Conservation (phyloP, 2,797 vertebrate species). For the Myoxocephalus aenaeus region DNA sequence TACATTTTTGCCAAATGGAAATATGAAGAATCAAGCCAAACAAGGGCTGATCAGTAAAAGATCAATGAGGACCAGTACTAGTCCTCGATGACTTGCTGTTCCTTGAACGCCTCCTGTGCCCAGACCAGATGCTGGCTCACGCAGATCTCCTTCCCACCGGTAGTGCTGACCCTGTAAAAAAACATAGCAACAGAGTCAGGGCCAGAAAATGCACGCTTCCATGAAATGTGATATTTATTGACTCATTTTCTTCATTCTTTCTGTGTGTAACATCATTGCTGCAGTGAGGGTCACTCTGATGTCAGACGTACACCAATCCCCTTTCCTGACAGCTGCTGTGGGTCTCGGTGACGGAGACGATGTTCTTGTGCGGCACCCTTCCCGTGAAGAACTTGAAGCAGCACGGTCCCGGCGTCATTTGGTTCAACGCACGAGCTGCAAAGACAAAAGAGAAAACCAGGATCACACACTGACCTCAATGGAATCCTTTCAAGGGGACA, state of each 20-base stretch:
- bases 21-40: constrained; percentile 9
- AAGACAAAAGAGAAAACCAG: background rate
- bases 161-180: constrained; percentile 22
- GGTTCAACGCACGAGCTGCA: background rate
- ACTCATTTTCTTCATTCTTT: background rate
- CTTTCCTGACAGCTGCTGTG: accelerated
- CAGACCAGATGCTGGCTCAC: background rate
- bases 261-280: background rate
- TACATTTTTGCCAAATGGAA: background rate
- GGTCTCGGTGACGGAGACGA: constrained; percentile 13
- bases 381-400: constrained; percentile 28
- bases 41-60: background rate
- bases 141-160: background rate
- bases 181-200: background rate
- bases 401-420: constrained; percentile 5
- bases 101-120: background rate
- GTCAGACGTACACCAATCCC: constrained; percentile 24
- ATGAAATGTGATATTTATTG: background rate
- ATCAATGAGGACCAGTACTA: background rate
- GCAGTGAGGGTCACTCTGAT: background rate
- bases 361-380: accelerated
- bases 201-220: background rate
- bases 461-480: background rate
- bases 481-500: background rate
- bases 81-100: accelerated